Evolutionary conservation across 2,113 vertebrate genomes (phyloP).

Genomic region (Paedocypris sp.): DNA sequence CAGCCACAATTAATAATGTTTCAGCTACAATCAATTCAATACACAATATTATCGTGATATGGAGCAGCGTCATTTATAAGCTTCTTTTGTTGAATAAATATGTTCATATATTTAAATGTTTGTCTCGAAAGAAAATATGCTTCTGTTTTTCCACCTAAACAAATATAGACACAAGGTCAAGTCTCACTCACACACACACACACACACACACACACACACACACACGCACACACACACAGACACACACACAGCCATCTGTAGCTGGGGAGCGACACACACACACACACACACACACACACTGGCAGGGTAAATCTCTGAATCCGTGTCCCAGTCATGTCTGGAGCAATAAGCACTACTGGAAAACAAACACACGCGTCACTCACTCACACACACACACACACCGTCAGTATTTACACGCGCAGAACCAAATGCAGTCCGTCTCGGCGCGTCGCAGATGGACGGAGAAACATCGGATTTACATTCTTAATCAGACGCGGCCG

Average conservation of each 20-base stretch:
- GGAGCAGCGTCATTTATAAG: no score
- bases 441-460: slow-evolving; percentile 41
- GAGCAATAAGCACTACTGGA: slow-evolving; percentile 29
- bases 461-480: slow-evolving; percentile 39
- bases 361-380: slow-evolving; percentile 36
- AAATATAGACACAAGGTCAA: no score
- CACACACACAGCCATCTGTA: slow-evolving; percentile 31
- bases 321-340: slow-evolving; percentile 35
- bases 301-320: slow-evolving; percentile 35
- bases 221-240: no score
- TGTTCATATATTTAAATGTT: no score
- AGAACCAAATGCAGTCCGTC: slow-evolving; percentile 32
- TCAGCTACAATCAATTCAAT: no score
- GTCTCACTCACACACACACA: no score
- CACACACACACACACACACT: slow-evolving; percentile 9
- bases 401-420: slow-evolving; percentile 34
- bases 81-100: no score
- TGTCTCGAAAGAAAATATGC: no score
- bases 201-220: no score
- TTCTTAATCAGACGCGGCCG: slow-evolving; percentile 39
- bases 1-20: no score
- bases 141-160: no score
- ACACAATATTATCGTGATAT: no score
- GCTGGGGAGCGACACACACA: slow-evolving; percentile 10
- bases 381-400: slow-evolving; percentile 15